These are phyloP conservation scores for Seriola aureovittata DNA, from an alignment of 2,113 vertebrate genomes.

Conservation along the genomic window DNA sequence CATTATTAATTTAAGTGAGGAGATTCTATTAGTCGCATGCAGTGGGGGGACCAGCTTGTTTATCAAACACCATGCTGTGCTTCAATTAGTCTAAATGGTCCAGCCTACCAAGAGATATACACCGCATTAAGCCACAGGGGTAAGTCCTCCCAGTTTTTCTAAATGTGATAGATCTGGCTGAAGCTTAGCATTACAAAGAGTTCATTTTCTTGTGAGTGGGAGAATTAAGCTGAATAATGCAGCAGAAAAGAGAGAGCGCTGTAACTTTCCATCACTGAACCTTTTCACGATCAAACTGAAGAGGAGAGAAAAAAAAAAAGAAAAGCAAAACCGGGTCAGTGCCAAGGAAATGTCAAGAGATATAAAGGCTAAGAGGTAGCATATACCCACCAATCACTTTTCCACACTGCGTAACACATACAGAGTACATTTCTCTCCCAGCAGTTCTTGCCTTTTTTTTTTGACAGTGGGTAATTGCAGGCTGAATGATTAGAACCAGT, in stretches of 20 bases:
- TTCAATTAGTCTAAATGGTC: slow-evolving; percentile 75
- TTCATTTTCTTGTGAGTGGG: slow-evolving; percentile 23
- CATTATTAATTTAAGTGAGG: slow-evolving; percentile 57
- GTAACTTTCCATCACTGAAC: slow-evolving; percentile 28
- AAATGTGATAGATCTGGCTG: slow-evolving; percentile 46
- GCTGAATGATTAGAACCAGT: slow-evolving; percentile 24
- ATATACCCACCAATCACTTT: slow-evolving; percentile 22
- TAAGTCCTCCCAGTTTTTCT: slow-evolving; percentile 38
- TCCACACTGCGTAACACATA: background rate
- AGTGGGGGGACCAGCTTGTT: slow-evolving; percentile 62
- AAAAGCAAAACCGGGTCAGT: slow-evolving; percentile 18
- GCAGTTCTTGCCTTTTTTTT: background rate
- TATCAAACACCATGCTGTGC: slow-evolving; percentile 69
- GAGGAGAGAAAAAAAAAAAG: slow-evolving; percentile 25
- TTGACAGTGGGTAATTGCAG: slow-evolving; percentile 16
- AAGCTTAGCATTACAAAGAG: slow-evolving; percentile 40
- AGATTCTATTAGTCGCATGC: slow-evolving; percentile 70
- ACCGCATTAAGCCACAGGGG: slow-evolving; percentile 54
- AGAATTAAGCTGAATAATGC: slow-evolving; percentile 47
- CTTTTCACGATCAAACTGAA: slow-evolving; percentile 37
- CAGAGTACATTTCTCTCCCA: background rate
- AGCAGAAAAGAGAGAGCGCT: background rate
- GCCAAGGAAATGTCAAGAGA: slow-evolving; percentile 49
- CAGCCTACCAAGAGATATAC: slow-evolving; percentile 50
- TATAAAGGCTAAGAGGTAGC: slow-evolving; percentile 43